Percentiles rank a stretch among this genome's conserved stretches.
phyloP scores from a whole-genome alignment of 2,797 vertebrate genomes.

The Gephyroberyx darwinii region DNA sequence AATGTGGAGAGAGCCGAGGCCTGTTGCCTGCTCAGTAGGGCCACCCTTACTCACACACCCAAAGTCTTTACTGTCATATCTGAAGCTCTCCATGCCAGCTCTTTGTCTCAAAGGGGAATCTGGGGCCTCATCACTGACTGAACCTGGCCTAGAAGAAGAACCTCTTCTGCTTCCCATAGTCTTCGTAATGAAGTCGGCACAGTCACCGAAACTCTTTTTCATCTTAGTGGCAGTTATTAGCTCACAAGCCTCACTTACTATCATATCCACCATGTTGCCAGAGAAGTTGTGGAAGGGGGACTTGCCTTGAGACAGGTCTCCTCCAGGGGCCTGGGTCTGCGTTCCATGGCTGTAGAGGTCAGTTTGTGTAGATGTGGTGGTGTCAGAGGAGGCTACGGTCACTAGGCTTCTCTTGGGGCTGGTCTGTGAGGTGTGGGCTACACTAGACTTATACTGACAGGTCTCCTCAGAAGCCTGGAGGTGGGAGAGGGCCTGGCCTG shows the following conservation, averaged over 20 bases:
- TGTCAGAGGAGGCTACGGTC: conserved; percentile 53
- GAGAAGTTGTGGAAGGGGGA: conserved; percentile 83
- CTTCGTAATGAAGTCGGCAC: conserved; percentile 83
- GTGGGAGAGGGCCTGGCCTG: conserved; percentile 88
- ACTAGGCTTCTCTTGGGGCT: conserved; percentile 57
- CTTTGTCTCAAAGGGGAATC: conserved; percentile 77
- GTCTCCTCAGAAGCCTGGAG: conserved; percentile 77
- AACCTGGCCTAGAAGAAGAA: conserved; percentile 62
- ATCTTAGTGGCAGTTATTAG: conserved; percentile 84
- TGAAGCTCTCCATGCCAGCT: conserved; percentile 70
- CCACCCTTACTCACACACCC: conserved; percentile 38
- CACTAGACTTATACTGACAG: conserved; percentile 64
- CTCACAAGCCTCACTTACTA: conserved; percentile 92
- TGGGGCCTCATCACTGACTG: conserved; percentile 70
- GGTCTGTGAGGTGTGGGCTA: conserved; percentile 60
- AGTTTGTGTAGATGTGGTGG: conserved; percentile 56
- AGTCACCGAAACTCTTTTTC: conserved; percentile 85
- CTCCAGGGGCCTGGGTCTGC: conserved; percentile 52
- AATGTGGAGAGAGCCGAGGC: conserved; percentile 64
- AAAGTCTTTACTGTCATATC: conserved; percentile 61
- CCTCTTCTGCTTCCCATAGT: conserved; percentile 73
- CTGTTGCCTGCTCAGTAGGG: conserved; percentile 28
- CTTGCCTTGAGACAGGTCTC: conserved; percentile 65
- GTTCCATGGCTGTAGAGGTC: conserved; percentile 55
- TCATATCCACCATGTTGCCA: conserved; percentile 89